A percentile compares a stretch with the other conserved stretches of the same genome.
These are phyloP conservation scores for Pocillopora damicornis DNA, from an alignment of 64 coral and sea anemone species.

Conservation along the genomic window DNA sequence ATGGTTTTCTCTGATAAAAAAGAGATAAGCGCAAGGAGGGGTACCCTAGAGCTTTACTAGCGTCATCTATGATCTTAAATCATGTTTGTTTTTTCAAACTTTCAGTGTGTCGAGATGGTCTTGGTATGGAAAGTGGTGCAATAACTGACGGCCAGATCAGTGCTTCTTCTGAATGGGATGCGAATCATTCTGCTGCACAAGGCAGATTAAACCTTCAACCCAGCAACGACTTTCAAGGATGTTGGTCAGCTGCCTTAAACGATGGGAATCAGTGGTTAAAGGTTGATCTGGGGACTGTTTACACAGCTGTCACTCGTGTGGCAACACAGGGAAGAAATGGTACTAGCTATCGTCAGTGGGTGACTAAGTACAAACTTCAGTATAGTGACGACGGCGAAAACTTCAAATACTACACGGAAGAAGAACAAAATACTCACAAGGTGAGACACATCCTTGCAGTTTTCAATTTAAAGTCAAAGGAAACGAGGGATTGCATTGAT, in stretches of 20 bases:
- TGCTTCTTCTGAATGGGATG: conserved; percentile 47
- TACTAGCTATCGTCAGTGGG: background rate
- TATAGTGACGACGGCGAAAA: background rate
- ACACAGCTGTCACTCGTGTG: background rate
- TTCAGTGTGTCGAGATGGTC: background rate
- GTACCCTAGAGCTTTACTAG: background rate
- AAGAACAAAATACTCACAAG: background rate
- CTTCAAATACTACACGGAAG: background rate
- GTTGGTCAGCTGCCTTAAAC: conserved; percentile 46
- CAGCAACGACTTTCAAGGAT: background rate
- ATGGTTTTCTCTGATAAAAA: too few species aligned
- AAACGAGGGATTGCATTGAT: too few species aligned
- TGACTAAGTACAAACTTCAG: background rate
- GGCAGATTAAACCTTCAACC: conserved; percentile 48
- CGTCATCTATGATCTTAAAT: background rate
- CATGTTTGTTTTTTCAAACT: background rate
- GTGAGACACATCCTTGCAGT: background rate
- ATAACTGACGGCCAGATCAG: conserved; percentile 59
- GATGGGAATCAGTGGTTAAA: conserved; percentile 60
- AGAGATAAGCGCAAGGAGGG: too few species aligned
- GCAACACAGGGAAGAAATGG: background rate
- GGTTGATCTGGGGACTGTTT: background rate
- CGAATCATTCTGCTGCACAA: conserved; percentile 22
- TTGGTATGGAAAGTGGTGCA: conserved; percentile 52
- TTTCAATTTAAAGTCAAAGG: too few species aligned